These are phyloP conservation scores for Plectropomus leopardus DNA, from an alignment of 2,113 vertebrate species.

Conservation along the genomic window DNA sequence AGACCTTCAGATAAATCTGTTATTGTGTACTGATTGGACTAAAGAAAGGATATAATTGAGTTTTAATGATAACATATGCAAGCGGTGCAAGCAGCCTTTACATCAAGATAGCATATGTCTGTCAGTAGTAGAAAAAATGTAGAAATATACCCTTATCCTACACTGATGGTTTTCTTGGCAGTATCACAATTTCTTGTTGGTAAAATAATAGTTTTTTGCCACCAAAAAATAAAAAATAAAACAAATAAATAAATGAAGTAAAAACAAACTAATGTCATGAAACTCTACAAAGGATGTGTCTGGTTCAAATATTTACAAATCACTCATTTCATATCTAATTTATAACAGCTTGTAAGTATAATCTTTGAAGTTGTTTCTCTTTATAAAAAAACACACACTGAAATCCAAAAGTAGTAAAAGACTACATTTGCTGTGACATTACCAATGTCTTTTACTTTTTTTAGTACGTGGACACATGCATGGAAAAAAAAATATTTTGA, in stretches of 20 bases:
- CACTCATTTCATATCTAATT: background rate
- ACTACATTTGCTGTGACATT: background rate
- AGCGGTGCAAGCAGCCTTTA: too few relatives aligned
- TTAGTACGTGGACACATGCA: background rate
- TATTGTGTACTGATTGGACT: background rate
- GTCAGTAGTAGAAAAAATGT: too few relatives aligned
- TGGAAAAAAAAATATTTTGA: constrained; percentile 7
- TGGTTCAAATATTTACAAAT: too few relatives aligned
- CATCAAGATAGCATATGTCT: too few relatives aligned
- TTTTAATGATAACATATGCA: background rate
- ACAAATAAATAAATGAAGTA: too few relatives aligned
- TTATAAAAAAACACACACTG: background rate
- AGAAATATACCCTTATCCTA: background rate
- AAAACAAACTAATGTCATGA: too few relatives aligned
- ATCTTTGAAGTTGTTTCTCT: background rate
- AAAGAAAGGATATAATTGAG: background rate
- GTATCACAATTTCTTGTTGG: background rate
- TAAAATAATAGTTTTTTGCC: background rate
- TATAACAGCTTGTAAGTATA: background rate
- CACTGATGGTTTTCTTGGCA: background rate
- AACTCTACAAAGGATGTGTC: too few relatives aligned
- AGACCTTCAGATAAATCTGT: background rate
- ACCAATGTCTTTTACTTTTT: background rate
- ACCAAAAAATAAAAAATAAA: too few relatives aligned
- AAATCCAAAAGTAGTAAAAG: background rate